phyloP scores from a whole-genome alignment of 2,888 invertebrate species.

The Malthinus flaveolus region DNA sequence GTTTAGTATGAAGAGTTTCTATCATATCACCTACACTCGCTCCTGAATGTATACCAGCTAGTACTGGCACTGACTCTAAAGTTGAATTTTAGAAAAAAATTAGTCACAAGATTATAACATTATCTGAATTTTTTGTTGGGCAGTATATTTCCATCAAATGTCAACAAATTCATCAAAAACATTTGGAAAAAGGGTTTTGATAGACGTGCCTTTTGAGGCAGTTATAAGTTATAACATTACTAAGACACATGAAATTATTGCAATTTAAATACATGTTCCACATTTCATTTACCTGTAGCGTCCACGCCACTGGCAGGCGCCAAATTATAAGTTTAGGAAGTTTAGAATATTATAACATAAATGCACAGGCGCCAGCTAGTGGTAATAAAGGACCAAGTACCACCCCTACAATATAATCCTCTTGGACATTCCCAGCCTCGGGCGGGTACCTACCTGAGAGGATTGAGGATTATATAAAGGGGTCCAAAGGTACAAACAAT shows the following conservation, averaged over 20 bases:
- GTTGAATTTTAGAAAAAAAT: background rate
- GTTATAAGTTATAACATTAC: slow-evolving; percentile 71
- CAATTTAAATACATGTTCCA: slow-evolving; percentile 74
- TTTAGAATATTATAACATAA: too few relatives aligned
- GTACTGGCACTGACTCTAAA: slow-evolving; percentile 66
- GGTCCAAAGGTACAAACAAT: too few relatives aligned
- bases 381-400: too few relatives aligned
- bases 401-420: too few relatives aligned
- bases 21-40: slow-evolving; percentile 68
- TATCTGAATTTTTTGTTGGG: slow-evolving; percentile 48
- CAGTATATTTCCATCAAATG: slow-evolving; percentile 61
- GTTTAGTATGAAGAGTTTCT: slow-evolving; percentile 71
- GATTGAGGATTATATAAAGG: too few relatives aligned
- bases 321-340: too few relatives aligned
- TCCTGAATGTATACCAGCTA: slow-evolving; percentile 79
- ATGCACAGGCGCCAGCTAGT: too few relatives aligned
- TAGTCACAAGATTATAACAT: slow-evolving; percentile 20
- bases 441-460: too few relatives aligned
- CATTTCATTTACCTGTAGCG: slow-evolving; percentile 83
- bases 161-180: slow-evolving; percentile 68
- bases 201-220: slow-evolving; percentile 62
- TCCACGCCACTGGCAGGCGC: too few relatives aligned
- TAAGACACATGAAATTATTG: slow-evolving; percentile 68
- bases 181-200: slow-evolving; percentile 73
- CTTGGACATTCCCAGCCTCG: too few relatives aligned